phyloP scores from a whole-genome alignment of 2,113 vertebrate species.

The Xerus inauris region DNA sequence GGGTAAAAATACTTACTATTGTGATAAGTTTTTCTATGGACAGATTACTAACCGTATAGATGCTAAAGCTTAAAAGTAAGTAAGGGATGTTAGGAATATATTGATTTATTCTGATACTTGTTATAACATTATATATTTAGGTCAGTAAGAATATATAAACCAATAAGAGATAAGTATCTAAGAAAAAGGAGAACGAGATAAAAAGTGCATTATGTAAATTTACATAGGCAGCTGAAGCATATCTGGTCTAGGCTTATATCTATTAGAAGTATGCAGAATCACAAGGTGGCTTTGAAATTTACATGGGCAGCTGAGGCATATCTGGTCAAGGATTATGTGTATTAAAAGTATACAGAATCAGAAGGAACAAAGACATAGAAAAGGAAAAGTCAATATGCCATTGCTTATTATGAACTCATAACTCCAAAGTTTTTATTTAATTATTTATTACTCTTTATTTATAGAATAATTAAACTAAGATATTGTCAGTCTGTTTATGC shows the following conservation, averaged over 20 bases:
- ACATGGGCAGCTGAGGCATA: neutral
- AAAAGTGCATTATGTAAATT: neutral
- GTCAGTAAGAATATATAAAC: neutral
- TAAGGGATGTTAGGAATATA: neutral
- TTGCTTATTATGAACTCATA: neutral
- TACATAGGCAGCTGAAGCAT: neutral
- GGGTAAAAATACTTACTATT: neutral
- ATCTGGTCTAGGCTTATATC: too few species aligned
- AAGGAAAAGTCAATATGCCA: neutral
- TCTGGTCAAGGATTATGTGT: neutral
- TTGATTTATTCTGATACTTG: neutral
- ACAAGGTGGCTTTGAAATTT: neutral
- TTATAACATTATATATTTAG: neutral
- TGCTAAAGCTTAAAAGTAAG: constrained; percentile 39
- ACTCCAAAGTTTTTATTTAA: neutral
- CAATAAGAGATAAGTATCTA: neutral
- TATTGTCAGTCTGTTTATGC: neutral
- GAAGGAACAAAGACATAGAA: neutral
- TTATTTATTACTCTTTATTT: neutral
- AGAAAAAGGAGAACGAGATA: neutral
- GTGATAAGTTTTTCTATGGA: neutral
- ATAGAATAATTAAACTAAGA: neutral
- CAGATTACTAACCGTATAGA: neutral
- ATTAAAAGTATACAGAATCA: neutral
- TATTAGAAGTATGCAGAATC: neutral